Evolutionary conservation across 2,888 invertebrate species (phyloP).

Genomic region (Drosophila dives): DNA sequence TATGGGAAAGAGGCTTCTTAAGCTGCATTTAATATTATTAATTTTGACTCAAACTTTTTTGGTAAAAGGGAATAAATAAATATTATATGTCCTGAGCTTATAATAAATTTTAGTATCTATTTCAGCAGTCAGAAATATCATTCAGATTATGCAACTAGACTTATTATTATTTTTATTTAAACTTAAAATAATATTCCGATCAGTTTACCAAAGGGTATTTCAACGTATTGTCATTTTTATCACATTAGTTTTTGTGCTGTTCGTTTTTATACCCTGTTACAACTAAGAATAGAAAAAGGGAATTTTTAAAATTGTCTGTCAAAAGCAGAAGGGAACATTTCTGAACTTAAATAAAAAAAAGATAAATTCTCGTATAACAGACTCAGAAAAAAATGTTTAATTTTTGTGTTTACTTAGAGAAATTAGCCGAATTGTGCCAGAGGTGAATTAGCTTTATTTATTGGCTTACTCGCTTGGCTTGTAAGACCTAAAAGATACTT

Average conservation of each 20-base stretch:
- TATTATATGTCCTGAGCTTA: background rate
- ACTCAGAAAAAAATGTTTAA: background rate
- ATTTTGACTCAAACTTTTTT: background rate
- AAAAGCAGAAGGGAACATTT: background rate
- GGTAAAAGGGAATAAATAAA: background rate
- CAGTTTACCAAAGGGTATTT: slow-evolving; percentile 3
- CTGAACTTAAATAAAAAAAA: background rate
- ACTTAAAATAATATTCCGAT: background rate
- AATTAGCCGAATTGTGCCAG: background rate
- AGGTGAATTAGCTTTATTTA: too few relatives aligned
- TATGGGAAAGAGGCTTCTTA: background rate
- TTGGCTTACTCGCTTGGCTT: too few relatives aligned
- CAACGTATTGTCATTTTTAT: background rate
- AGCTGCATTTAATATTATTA: background rate
- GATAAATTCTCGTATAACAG: background rate
- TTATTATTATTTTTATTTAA: background rate
- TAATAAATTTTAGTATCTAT: background rate
- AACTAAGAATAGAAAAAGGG: background rate
- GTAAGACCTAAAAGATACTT: background rate
- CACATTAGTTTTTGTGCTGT: slow-evolving; percentile 1
- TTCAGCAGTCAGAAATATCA: background rate
- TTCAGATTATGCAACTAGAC: background rate
- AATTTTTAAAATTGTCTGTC: background rate
- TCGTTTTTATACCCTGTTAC: slow-evolving; percentile 13
- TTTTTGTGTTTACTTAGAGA: background rate